Evolutionary conservation across 2,888 invertebrate species (phyloP).

Genomic region (Bruchidius siliquastri): DNA sequence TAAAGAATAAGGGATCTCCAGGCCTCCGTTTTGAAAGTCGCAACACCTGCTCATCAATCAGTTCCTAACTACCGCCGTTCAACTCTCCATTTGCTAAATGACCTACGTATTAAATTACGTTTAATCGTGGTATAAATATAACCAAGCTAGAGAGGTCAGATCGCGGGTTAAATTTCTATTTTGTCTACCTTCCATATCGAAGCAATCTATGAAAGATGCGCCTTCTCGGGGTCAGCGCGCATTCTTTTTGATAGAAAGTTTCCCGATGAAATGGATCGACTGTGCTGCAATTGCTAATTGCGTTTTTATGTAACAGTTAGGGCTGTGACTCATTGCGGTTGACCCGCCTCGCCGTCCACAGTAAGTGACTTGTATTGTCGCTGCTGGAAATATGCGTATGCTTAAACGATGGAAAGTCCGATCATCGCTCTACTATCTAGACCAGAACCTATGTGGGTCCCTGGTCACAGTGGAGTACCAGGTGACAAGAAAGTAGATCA

Average conservation of each 20-base stretch:
- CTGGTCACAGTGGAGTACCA: too few relatives aligned
- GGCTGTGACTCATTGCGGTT: background rate
- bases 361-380: background rate
- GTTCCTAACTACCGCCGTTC: background rate
- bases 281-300: background rate
- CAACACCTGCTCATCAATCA: background rate
- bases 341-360: background rate
- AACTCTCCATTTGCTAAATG: background rate
- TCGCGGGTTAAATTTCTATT: background rate
- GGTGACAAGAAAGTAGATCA: too few relatives aligned
- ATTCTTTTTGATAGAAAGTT: background rate
- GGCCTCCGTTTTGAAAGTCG: background rate
- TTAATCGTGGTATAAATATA: background rate
- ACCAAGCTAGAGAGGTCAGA: background rate
- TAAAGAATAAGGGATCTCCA: too few relatives aligned
- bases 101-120: background rate
- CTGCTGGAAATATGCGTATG: background rate
- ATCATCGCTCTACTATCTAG: background rate
- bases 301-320: background rate
- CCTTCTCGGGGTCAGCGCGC: background rate
- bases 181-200: background rate
- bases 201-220: background rate
- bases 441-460: background rate
- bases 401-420: background rate
- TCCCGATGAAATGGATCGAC: background rate